phyloP scores from a whole-genome alignment of 2,888 invertebrate species.

The Athripsodes cinereus region DNA sequence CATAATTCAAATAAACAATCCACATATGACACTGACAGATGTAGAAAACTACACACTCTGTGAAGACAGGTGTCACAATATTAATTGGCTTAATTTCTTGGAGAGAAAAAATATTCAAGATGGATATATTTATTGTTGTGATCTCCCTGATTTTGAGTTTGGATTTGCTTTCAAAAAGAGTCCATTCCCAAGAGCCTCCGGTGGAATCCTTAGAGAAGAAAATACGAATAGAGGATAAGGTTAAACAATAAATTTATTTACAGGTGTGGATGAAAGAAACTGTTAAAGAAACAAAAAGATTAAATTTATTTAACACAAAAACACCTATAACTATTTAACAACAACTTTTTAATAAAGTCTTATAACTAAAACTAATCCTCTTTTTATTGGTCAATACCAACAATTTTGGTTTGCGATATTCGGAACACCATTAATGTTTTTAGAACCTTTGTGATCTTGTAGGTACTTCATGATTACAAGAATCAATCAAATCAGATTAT shows the following conservation, averaged over 20 bases:
- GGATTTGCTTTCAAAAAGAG: slow-evolving; percentile 25
- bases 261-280: too few species aligned
- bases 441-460: too few species aligned
- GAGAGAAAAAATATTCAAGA: slow-evolving; percentile 24
- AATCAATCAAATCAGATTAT: too few species aligned
- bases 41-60: slow-evolving; percentile 25
- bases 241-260: too few species aligned
- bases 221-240: slow-evolving; percentile 15
- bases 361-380: neutral
- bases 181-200: slow-evolving; percentile 25
- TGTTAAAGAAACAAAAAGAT: neutral
- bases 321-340: neutral
- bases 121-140: slow-evolving; percentile 28
- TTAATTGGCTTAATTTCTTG: slow-evolving; percentile 28
- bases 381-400: too few species aligned
- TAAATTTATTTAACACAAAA: neutral
- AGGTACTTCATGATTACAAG: too few species aligned
- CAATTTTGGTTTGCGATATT: too few species aligned
- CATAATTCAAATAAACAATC: slow-evolving; percentile 27
- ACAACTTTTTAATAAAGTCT: neutral
- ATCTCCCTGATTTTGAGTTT: slow-evolving; percentile 26
- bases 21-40: slow-evolving; percentile 19
- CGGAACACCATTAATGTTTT: too few species aligned
- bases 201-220: slow-evolving; percentile 25
- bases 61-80: slow-evolving; percentile 26